Base-by-base conservation (phyloP, 30 jellyfish, hydroid and myxozoan species). In the Nemopilema nomurai region DNA sequence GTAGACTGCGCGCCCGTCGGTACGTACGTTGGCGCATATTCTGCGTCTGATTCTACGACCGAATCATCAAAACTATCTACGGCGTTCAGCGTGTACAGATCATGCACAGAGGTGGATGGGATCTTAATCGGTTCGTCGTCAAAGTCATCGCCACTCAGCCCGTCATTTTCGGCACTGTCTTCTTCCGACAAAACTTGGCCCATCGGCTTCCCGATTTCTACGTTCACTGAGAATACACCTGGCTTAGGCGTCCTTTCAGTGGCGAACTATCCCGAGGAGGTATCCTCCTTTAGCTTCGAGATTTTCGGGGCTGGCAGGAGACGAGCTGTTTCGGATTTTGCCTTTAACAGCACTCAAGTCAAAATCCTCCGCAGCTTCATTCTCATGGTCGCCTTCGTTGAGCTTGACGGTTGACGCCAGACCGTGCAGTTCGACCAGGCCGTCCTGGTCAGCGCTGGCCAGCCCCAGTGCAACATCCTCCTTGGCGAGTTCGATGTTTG, bases 71-170 rank as follows among this genome's bases (percentile, higher is more conserved):
- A 66, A 33, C 90, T 86, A 19, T 66, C 88, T 22, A 70, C 74
- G 19, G 82, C 80, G 41, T 81, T 77, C 31, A 83, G 49, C 17
- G 82, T 76, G 74, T 82, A 66, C 65, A 80, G 28, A 79, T 89
- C 97, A 64, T 82, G 93, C 51, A 82, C 90, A 51, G 93, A 50
- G 25, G 79, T 73, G 26, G 23, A 30, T 21, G 97, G 90, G 19
- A 80, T 70, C 51, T 73, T 65, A 23, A 74, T 49, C 31, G 80
- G 28, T 31, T 71, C 69, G 0, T 67, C 87, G 29, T 74, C 86
- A 63, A 67, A 65, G 25, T 51, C 69, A n/a, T 87, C 90, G 16
- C 21, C 69, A 24, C 82, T 90, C 1, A 33, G 62, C 67, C 51
- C 80, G 26, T 30, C 79, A 22, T 57, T 92, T n/a, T 51, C 31